Base-by-base conservation (phyloP, 2,888 invertebrate species). In the Cloeon dipterum region DNA sequence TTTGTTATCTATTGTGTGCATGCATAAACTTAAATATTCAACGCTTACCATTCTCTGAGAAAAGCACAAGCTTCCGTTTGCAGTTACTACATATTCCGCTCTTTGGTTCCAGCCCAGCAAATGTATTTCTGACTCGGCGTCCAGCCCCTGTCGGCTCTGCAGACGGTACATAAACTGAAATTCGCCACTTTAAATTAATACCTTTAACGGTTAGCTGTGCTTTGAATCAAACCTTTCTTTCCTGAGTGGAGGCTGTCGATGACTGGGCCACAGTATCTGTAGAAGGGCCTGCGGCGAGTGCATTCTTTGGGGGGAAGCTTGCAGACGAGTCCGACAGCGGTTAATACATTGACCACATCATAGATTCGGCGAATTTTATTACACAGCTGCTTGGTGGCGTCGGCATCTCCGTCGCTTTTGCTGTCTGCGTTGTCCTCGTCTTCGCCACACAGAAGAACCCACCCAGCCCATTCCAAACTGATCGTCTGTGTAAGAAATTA, bases 301-400 rank as follows among this genome's bases (percentile, higher is more conserved):
- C 29, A 29, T n/a, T 29, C 7, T 29, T 16, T n/a, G n/a, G 29
- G 29, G n/a, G 13, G 29, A 16, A 29, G 29, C n/a, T 29, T 29
- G n/a, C 29, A 11, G 13, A 29, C 29, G 8, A 29, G 29, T 5
- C 29, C 29, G n/a, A 29, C n/a, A 14, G 29, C 29, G 29, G 13
- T 29, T 7, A 29, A 16, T 29, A 29, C 29, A n/a, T 29, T 29
- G 14, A 29, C 29, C 13, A 29, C 29, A 29, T 29, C 29, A 16
- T 29, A 29, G n/a, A 29, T 29, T 7, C 29, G 29, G 14, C 29
- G 29, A n/a, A 29, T 29, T n/a, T 29, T 29, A 16, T 29, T 29
- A 5, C 29, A n/a, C 29, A 29, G 14, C 29, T 29, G 29, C 5
- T 16, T 7, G 7, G n/a, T 29, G 7, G 29, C n/a, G 7, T 29